Evolutionary conservation across 2,888 invertebrate genomes (phyloP).

Genomic region (Dioctria linearis): DNA sequence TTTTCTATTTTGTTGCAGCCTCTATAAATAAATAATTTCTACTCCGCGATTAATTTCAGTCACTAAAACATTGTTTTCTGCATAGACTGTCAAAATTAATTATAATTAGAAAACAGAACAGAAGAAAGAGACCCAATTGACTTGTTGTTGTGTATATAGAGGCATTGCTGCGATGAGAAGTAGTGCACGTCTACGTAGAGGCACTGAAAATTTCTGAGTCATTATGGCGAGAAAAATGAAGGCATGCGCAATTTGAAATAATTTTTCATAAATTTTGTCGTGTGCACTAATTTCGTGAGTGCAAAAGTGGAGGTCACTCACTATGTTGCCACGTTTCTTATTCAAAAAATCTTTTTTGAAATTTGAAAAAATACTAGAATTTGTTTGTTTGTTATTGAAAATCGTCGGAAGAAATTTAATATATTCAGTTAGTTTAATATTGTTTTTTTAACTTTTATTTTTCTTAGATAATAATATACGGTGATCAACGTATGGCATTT

Average conservation of each 20-base stretch:
- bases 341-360: too few species aligned
- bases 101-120: conserved; percentile 15
- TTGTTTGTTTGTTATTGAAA: too few species aligned
- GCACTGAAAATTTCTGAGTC: conserved; percentile 48
- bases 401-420: too few species aligned
- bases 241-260: conserved; percentile 62
- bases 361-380: too few species aligned
- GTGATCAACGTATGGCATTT: too few species aligned
- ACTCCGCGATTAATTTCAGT: not conserved
- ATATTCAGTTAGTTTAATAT: too few species aligned
- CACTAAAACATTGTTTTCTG: not conserved
- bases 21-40: conserved; percentile 2
- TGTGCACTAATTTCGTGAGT: conserved; percentile 36
- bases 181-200: not conserved
- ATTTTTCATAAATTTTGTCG: conserved; percentile 2
- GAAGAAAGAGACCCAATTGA: conserved; percentile 4
- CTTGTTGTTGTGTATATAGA: not conserved
- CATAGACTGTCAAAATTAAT: conserved; percentile 1
- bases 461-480: too few species aligned
- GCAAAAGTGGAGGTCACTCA: not conserved
- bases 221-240: conserved; percentile 48
- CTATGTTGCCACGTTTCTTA: conserved; percentile 30
- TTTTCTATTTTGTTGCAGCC: not conserved
- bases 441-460: too few species aligned
- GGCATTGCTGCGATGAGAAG: not conserved